Percentiles rank a stretch among this genome's conserved stretches.
phyloP scores from a whole-genome alignment of 1,140 invertebrate genomes.

The Drosophila ironensis region DNA sequence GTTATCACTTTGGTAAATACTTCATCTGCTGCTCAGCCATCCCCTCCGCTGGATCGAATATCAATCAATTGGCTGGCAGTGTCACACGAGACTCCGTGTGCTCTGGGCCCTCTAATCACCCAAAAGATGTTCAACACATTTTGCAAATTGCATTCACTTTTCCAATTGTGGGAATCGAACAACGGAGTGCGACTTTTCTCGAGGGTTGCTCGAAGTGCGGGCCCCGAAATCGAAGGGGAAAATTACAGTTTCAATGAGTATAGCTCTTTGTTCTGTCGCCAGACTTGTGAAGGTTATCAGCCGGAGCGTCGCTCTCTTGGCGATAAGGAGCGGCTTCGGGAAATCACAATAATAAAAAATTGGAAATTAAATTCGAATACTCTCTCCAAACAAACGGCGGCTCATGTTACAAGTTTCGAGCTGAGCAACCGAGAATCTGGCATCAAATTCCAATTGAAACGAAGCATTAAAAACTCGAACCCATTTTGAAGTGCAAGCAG shows the following conservation, averaged over 20 bases:
- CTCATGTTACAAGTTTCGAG: slow-evolving; percentile 16
- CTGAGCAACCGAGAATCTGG: slow-evolving; percentile 22
- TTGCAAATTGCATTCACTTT: slow-evolving; percentile 51
- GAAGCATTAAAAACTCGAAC: slow-evolving; percentile 23
- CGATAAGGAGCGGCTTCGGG: slow-evolving; percentile 38
- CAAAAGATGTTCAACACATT: slow-evolving; percentile 66
- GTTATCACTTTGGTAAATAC: slow-evolving; percentile 76
- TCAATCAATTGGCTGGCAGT: slow-evolving; percentile 65
- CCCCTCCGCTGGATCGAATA: slow-evolving; percentile 52
- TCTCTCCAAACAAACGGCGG: not conserved
- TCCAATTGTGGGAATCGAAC: slow-evolving; percentile 45
- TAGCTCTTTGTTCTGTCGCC: slow-evolving; percentile 18
- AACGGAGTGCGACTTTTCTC: not conserved
- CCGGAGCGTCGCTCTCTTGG: slow-evolving; percentile 5
- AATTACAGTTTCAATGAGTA: slow-evolving; percentile 38
- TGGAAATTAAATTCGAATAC: slow-evolving; percentile 13
- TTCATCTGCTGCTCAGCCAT: slow-evolving; percentile 1
- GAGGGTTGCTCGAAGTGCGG: slow-evolving; percentile 29
- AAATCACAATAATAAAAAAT: slow-evolving; percentile 9
- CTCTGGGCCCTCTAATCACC: slow-evolving; percentile 30
- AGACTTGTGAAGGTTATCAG: slow-evolving; percentile 61
- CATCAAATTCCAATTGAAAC: slow-evolving; percentile 64
- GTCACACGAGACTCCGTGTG: slow-evolving; percentile 36
- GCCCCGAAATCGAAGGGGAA: slow-evolving; percentile 10
- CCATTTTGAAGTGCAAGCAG: not conserved